These are phyloP conservation scores for Mesochorus sp. DNA, from an alignment of 2,888 invertebrate species.

Conservation along the genomic window DNA sequence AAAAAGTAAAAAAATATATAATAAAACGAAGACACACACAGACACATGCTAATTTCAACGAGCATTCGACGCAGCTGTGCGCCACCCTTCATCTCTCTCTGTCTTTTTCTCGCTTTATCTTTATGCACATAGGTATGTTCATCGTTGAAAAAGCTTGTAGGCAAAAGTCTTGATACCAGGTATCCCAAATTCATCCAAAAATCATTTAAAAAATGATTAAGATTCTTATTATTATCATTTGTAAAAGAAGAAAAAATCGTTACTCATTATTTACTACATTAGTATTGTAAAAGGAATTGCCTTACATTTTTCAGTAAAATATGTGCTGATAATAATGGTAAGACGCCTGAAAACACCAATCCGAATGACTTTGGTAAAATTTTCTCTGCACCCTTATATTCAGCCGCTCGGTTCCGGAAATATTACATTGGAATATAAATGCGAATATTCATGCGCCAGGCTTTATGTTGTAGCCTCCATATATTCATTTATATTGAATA, in stretches of 20 bases:
- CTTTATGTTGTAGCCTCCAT: conserved; percentile 20
- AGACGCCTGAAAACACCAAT: conserved; percentile 20
- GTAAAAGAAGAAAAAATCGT: too few relatives aligned
- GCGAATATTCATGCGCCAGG: conserved; percentile 64
- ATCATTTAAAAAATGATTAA: too few relatives aligned
- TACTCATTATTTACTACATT: too few relatives aligned
- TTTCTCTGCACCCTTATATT: conserved; percentile 37
- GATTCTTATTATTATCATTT: too few relatives aligned
- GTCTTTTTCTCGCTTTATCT: not conserved
- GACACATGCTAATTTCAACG: conserved; percentile 76
- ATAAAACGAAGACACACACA: conserved; percentile 60
- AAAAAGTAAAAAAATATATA: conserved; percentile 66
- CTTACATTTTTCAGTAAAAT: too few relatives aligned
- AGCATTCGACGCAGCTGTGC: conserved; percentile 77
- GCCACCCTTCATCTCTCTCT: conserved; percentile 63
- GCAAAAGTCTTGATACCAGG: not conserved
- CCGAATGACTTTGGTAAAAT: conserved; percentile 32
- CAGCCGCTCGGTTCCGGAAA: conserved; percentile 23
- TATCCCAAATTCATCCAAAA: not conserved
- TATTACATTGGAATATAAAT: conserved; percentile 63
- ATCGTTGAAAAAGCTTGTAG: not conserved
- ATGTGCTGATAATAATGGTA: conserved; percentile 26
- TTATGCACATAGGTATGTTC: not conserved
- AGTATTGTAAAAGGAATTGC: too few relatives aligned
- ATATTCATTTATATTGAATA: conserved; percentile 57